Percentiles rank a stretch among this genome's conserved stretches.
Conservation (phyloP, 2,888 invertebrate species). For the Euplexia lucipara region DNA sequence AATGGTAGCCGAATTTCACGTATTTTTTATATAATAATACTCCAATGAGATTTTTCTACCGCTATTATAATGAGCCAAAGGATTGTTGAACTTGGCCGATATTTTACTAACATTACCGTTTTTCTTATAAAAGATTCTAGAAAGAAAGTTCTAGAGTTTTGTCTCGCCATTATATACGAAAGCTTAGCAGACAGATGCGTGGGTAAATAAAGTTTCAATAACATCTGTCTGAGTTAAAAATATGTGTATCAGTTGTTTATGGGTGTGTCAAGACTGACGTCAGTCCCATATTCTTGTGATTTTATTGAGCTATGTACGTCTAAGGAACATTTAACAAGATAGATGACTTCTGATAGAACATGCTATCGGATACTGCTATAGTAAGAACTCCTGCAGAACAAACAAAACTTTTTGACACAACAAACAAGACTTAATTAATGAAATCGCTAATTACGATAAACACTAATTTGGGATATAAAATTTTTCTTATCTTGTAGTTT, state of each 20-base stretch:
- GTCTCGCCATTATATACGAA: slow-evolving; percentile 21
- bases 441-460: no score
- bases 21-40: slow-evolving; percentile 44
- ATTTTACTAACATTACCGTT: slow-evolving; percentile 33
- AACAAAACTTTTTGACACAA: no score
- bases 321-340: slow-evolving; percentile 23
- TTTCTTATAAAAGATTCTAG: not conserved
- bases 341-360: not conserved
- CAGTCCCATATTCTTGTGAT: slow-evolving; percentile 35
- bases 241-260: slow-evolving; percentile 35
- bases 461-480: no score
- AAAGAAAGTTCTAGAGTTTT: slow-evolving; percentile 35
- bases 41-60: slow-evolving; percentile 19
- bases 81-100: slow-evolving; percentile 50
- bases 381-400: no score
- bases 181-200: slow-evolving; percentile 27
- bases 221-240: slow-evolving; percentile 25
- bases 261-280: slow-evolving; percentile 35
- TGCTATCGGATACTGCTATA: not conserved
- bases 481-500: no score
- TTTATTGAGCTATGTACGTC: slow-evolving; percentile 29
- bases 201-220: slow-evolving; percentile 28
- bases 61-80: slow-evolving; percentile 6
- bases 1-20: slow-evolving; percentile 66
- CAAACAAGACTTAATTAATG: no score